phyloP scores from a whole-genome alignment of 2,888 invertebrate genomes.

The Hemicrepidius hirtus region DNA sequence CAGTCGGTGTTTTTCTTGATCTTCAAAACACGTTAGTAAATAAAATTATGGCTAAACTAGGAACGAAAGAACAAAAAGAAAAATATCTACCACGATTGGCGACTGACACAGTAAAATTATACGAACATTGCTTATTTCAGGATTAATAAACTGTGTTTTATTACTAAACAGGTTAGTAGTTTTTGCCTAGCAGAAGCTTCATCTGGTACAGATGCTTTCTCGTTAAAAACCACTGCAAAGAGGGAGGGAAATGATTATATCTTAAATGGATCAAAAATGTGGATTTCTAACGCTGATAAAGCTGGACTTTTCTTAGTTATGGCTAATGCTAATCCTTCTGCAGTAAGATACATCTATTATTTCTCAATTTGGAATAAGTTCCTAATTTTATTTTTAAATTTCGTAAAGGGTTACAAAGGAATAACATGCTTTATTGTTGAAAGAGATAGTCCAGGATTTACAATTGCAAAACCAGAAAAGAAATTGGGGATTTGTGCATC shows the following conservation, averaged over 20 bases:
- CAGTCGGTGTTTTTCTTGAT: conserved; percentile 91
- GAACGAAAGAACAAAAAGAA: conserved; percentile 90
- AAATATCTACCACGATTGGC: conserved; percentile 92
- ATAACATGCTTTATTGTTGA: conserved; percentile 98
- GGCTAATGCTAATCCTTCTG: conserved; percentile 93
- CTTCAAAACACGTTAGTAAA: conserved; percentile 97
- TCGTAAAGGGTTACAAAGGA: conserved; percentile 90
- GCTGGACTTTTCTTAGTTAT: conserved; percentile 95
- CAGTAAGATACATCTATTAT: conserved; percentile 73
- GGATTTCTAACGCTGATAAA: conserved; percentile 97
- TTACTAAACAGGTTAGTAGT: conserved; percentile 89
- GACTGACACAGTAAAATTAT: conserved; percentile 83
- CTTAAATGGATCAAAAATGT: conserved; percentile 97
- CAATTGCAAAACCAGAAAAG: conserved; percentile 92
- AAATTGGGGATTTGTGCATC: conserved; percentile 95
- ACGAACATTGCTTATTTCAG: neutral
- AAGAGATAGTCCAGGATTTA: conserved; percentile 88
- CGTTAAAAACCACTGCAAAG: conserved; percentile 93
- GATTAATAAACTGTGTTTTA: neutral
- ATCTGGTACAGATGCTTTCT: conserved; percentile 97
- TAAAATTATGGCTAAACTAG: conserved; percentile 87
- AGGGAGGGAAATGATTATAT: conserved; percentile 91
- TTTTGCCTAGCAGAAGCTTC: conserved; percentile 94
- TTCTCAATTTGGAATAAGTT: neutral
- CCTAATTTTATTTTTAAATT: neutral